phyloP scores from a whole-genome alignment of 2,888 invertebrate species.

The Micropterix aruncella region DNA sequence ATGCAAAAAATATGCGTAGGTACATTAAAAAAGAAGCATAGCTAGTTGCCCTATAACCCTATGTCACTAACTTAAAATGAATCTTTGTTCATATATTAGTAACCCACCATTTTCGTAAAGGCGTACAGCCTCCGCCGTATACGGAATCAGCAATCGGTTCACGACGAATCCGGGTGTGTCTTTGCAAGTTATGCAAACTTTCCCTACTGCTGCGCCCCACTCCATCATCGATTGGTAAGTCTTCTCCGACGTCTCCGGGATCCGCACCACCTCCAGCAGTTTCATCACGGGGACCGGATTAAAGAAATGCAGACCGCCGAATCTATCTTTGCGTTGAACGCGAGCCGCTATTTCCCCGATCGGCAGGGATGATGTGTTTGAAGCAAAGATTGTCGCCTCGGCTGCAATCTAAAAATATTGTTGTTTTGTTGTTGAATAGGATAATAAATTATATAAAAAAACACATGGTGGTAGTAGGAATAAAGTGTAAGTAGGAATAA shows the following conservation, averaged over 20 bases:
- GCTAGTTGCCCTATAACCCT: neutral
- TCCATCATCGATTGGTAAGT: constrained; percentile 59
- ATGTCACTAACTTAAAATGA: too few species aligned
- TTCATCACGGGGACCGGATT: constrained; percentile 89
- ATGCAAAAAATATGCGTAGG: too few species aligned
- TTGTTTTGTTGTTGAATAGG: too few species aligned
- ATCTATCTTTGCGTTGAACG: constrained; percentile 56
- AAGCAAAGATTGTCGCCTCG: constrained; percentile 63
- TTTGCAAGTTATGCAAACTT: constrained; percentile 76
- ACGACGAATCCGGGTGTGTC: constrained; percentile 91
- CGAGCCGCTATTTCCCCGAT: constrained; percentile 67
- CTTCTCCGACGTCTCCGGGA: constrained; percentile 59
- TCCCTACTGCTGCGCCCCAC: constrained; percentile 73
- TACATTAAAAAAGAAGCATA: too few species aligned
- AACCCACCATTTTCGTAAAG: constrained; percentile 62
- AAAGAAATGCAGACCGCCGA: constrained; percentile 85
- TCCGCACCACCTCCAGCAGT: constrained; percentile 68
- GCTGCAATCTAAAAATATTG: constrained; percentile 41
- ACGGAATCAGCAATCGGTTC: constrained; percentile 75
- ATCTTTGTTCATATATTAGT: too few species aligned
- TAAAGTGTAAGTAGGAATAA: too few species aligned
- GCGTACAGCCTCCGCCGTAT: constrained; percentile 65
- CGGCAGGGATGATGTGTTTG: constrained; percentile 80
- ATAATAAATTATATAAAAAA: too few species aligned
- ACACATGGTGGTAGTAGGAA: too few species aligned